phyloP scores from a whole-genome alignment of 2,113 vertebrate species.

The Pseudorectes ferrugineus region DNA sequence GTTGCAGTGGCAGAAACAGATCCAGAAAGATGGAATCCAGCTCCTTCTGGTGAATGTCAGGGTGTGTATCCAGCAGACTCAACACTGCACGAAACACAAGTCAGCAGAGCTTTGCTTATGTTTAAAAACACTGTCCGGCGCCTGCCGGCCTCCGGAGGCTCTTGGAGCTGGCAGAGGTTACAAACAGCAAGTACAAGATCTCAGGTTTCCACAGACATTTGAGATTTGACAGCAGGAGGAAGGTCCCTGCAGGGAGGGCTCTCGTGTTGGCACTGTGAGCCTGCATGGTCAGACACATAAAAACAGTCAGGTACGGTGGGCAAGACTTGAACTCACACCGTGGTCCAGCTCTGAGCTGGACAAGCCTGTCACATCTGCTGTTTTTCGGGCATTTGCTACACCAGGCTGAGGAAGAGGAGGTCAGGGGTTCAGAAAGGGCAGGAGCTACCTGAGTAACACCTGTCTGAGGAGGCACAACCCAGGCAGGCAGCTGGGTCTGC shows the following conservation, averaged over 20 bases:
- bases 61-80: not conserved
- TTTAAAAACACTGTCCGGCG: not conserved
- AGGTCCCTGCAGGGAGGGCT: not conserved
- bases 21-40: not conserved
- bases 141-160: not conserved
- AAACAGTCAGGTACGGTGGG: not conserved
- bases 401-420: not conserved
- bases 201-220: not conserved
- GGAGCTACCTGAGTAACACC: not conserved
- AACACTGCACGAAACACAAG: not conserved
- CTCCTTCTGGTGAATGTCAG: constrained; percentile 17
- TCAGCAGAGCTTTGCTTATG: not conserved
- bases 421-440: not conserved
- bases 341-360: not conserved
- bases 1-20: not conserved
- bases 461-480: not conserved
- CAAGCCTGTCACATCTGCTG: not conserved
- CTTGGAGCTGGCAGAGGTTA: not conserved
- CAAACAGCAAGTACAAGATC: not conserved
- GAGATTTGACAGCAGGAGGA: not conserved
- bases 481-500: not conserved
- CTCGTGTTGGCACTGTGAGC: not conserved
- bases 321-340: not conserved
- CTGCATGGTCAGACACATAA: fast-evolving
- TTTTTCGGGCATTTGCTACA: not conserved